These are phyloP conservation scores for Zoanthus gigantus DNA, from an alignment of 92 coral and sea anemone genomes.

Conservation along the genomic window DNA sequence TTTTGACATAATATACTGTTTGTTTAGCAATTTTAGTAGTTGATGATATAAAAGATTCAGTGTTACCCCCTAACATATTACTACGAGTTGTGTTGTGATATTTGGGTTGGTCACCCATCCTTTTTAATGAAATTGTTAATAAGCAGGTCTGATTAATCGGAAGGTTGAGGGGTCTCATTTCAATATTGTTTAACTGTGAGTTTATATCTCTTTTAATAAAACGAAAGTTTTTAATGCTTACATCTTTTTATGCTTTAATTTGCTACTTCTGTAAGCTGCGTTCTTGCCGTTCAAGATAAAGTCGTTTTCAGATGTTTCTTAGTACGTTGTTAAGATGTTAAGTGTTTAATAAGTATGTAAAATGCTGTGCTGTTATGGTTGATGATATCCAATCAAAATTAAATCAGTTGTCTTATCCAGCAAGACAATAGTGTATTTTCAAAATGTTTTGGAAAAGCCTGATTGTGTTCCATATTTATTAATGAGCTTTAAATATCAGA, in stretches of 20 bases:
- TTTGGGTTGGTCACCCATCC: neutral
- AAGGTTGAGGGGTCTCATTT: neutral
- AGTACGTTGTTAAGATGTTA: no score
- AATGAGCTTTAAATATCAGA: neutral
- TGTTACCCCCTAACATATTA: neutral
- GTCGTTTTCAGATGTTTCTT: no score
- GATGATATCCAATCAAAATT: neutral
- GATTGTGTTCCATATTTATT: neutral
- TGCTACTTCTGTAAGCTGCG: no score
- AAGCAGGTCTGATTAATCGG: neutral
- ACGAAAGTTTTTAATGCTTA: neutral
- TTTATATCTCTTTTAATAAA: conserved; percentile 2
- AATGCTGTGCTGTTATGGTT: no score
- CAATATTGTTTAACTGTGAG: neutral
- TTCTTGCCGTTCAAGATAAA: no score
- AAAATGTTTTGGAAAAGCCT: no score
- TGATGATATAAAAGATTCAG: neutral
- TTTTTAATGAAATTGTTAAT: neutral
- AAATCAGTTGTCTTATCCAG: neutral
- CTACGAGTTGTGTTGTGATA: neutral
- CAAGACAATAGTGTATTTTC: no score
- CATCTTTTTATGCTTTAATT: neutral
- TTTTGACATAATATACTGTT: neutral
- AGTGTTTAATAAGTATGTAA: no score
- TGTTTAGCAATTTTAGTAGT: neutral